Evolutionary conservation across 2,888 invertebrate species (phyloP).

Genomic region (Pristionchus exspectatus): DNA sequence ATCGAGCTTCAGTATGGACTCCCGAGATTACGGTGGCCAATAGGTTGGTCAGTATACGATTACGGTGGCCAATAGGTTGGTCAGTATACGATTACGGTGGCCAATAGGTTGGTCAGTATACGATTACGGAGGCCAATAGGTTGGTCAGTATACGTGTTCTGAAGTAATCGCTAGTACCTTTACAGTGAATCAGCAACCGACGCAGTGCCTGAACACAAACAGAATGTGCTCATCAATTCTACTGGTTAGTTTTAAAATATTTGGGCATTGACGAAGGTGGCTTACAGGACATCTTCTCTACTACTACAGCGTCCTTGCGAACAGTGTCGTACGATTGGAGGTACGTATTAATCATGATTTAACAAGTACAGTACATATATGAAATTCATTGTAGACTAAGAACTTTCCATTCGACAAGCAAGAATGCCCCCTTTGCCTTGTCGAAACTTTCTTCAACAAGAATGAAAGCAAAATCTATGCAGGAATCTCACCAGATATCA

Average conservation of each 20-base stretch:
- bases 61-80: conserved; percentile 40
- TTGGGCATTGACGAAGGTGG: neutral
- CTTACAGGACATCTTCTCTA: conserved; percentile 15
- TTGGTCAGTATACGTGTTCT: neutral
- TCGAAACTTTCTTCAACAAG: conserved; percentile 56
- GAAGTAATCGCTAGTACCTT: neutral
- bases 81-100: neutral
- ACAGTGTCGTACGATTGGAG: conserved; percentile 44
- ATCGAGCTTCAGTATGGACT: conserved; percentile 45
- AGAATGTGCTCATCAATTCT: conserved; percentile 52
- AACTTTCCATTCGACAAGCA: conserved; percentile 53
- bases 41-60: neutral
- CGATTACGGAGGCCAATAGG: conserved; percentile 50
- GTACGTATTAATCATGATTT: neutral
- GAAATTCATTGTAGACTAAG: neutral
- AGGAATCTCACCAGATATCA: neutral
- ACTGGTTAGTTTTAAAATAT: neutral
- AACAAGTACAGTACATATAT: neutral
- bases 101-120: conserved; percentile 45
- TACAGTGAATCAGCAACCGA: conserved; percentile 47
- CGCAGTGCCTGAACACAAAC: conserved; percentile 50
- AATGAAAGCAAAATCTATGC: conserved; percentile 49
- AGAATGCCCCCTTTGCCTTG: conserved; percentile 37
- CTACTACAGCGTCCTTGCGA: conserved; percentile 49
- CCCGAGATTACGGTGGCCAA: conserved; percentile 51